Conservation (phyloP, 1,140 invertebrate genomes). For the Wasmannia auropunctata region DNA sequence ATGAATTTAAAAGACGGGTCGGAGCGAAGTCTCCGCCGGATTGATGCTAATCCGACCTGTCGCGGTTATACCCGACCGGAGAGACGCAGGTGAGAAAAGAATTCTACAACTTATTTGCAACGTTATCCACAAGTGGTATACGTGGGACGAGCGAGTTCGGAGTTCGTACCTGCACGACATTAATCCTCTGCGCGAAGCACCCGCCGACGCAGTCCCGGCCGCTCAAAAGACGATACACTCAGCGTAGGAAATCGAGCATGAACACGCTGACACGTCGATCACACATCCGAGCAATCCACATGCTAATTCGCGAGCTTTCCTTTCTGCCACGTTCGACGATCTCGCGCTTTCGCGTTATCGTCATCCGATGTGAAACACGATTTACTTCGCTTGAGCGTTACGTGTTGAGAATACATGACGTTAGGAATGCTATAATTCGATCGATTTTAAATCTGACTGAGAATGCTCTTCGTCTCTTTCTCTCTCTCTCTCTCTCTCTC, state of each 20-base stretch:
- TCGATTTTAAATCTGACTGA: not conserved
- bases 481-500: too few species aligned
- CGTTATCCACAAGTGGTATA: slow-evolving; percentile 61
- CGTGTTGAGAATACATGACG: not conserved
- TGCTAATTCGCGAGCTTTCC: not conserved
- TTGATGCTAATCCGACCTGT: slow-evolving; percentile 71
- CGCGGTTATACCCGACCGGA: slow-evolving; percentile 39
- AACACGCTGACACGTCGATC: slow-evolving; percentile 58
- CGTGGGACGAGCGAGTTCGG: slow-evolving; percentile 49
- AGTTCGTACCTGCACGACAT: slow-evolving; percentile 66
- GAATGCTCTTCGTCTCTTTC: not conserved
- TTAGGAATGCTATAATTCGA: not conserved
- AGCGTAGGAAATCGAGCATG: slow-evolving; percentile 30
- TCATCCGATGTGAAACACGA: not conserved
- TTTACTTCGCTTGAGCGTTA: too few species aligned
- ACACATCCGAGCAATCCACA: slow-evolving; percentile 29
- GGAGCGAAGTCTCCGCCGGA: slow-evolving; percentile 64
- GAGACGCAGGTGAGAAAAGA: slow-evolving; percentile 60
- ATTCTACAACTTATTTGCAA: slow-evolving; percentile 69
- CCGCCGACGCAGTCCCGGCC: slow-evolving; percentile 25
- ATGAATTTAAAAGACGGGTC: slow-evolving; percentile 53
- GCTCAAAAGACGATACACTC: slow-evolving; percentile 9
- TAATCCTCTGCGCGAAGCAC: slow-evolving; percentile 68
- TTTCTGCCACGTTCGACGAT: not conserved
- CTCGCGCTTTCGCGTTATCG: not conserved